Percentiles rank a stretch among this genome's conserved stretches.
Evolutionary conservation across 2,113 vertebrate genomes (phyloP).

Genomic region (Gasterosteus aculeatus): DNA sequence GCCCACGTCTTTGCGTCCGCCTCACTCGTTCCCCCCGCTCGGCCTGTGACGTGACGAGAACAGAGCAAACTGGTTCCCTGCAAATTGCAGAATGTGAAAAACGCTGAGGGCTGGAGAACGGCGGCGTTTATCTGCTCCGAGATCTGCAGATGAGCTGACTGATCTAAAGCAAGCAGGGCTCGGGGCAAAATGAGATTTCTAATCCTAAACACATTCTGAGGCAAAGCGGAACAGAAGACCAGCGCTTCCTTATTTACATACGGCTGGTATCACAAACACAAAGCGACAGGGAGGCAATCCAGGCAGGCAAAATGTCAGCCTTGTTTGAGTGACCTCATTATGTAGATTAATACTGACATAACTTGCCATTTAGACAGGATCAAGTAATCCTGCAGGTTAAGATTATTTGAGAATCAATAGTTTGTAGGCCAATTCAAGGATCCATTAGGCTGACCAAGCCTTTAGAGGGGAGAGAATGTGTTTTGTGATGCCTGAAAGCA

Average conservation of each 20-base stretch:
- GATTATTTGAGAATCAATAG: conserved; percentile 69
- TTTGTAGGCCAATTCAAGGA: conserved; percentile 52
- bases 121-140: conserved; percentile 65
- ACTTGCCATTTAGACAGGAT: conserved; percentile 67
- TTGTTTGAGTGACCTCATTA: conserved; percentile 75
- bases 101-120: conserved; percentile 65
- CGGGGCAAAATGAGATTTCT: conserved; percentile 75
- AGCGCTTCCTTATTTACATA: conserved; percentile 75
- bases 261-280: conserved; percentile 70
- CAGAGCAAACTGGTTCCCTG: conserved; percentile 53
- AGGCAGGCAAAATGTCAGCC: conserved; percentile 72
- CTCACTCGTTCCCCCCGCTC: background rate
- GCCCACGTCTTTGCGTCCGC: conserved; percentile 32
- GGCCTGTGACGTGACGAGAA: conserved; percentile 60
- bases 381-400: conserved; percentile 62
- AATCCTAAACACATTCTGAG: conserved; percentile 77
- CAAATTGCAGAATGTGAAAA: conserved; percentile 67
- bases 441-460: conserved; percentile 48
- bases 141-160: conserved; percentile 78
- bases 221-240: conserved; percentile 68
- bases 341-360: conserved; percentile 68
- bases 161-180: conserved; percentile 78
- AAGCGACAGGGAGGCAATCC: conserved; percentile 61
- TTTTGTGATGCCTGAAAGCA: conserved; percentile 49
- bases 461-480: conserved; percentile 25